Evolutionary conservation across 37 sponge, comb jelly and placozoan genomes (phyloP), one percentile per base, ranked within the genome.

Genomic region (Oopsacas minuta): DNA sequence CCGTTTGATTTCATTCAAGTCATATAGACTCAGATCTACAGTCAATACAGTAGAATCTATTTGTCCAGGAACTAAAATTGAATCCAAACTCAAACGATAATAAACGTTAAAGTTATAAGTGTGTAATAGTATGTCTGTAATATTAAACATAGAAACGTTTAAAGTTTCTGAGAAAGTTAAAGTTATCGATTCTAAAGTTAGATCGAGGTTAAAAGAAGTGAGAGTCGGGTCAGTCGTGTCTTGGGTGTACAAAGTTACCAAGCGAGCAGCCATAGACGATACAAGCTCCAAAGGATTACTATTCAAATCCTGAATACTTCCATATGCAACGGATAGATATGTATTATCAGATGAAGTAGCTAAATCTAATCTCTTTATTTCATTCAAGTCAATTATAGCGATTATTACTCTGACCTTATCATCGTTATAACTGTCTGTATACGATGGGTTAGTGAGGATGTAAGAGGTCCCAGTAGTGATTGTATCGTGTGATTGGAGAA

Each of bases 141-240:
- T 87, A 20, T 75, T 23, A 0, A 91, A 38, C 15, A 91, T 87
- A 25, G 89, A 89, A 52, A 81, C 86, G 85, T 89, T 52, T 22
- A 95, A 91, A 0, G 95, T 89, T 84, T 95, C 95, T 52, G 90
- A 91, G 86, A 92, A 95, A 23, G 93, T 95, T 38, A 95, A 49
- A 17, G 52, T 84, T 32, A 95, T 85, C 23, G 87, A 52, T 82
- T 92, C 93, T 10, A 91, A 86, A 5, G 89, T 90, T 25, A 95
- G 88, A 69, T 95, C 91, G 35, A 95, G 81, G 42, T 52, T 83
- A 81, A 93, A 95, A 7, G 32, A 7, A 17, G 61, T 39, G 0
- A 95, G 85, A 0, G 52, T n/a, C 23, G 96, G 96, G 5, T 81
- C 81, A 38, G 87, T 90, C 0, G 28, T 42, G 81, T 95, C 96